Evolutionary conservation across 2,888 invertebrate genomes (phyloP).

Genomic region (Ophioninae sp.): DNA sequence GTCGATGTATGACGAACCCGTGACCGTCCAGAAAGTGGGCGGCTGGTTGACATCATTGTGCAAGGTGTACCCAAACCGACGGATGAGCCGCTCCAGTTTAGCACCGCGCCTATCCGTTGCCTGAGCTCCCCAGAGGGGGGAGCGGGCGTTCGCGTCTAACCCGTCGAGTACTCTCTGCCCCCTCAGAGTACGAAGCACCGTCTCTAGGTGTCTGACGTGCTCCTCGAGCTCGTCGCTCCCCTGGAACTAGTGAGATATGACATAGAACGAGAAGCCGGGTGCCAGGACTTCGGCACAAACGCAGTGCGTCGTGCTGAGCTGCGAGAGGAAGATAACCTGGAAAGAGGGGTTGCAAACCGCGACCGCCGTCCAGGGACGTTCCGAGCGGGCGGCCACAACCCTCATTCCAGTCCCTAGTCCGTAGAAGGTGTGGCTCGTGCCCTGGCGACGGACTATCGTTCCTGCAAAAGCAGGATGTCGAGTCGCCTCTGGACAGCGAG

Average conservation of each 20-base stretch:
- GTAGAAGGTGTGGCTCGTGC: slow-evolving; percentile 9
- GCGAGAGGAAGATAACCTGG: too few relatives aligned
- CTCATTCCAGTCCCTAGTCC: slow-evolving; percentile 27
- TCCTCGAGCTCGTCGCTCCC: slow-evolving; percentile 36
- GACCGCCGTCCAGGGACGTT: background rate
- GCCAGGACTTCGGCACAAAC: too few relatives aligned
- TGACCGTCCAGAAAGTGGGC: slow-evolving; percentile 44
- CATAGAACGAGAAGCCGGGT: slow-evolving; percentile 28
- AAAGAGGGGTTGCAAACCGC: too few relatives aligned
- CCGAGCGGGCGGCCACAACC: slow-evolving; percentile 10
- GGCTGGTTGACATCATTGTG: slow-evolving; percentile 30
- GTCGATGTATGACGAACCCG: slow-evolving; percentile 56
- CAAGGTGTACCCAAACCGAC: slow-evolving; percentile 10
- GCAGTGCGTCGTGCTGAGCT: too few relatives aligned
- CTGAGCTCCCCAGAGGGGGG: slow-evolving; percentile 37
- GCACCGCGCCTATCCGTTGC: slow-evolving; percentile 9
- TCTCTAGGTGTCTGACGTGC: slow-evolving; percentile 53
- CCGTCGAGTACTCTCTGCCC: slow-evolving; percentile 43
- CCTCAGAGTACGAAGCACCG: slow-evolving; percentile 41
- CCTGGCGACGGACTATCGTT: slow-evolving; percentile 39
- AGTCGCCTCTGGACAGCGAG: slow-evolving; percentile 24
- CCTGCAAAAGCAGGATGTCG: slow-evolving; percentile 59
- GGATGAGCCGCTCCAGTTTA: slow-evolving; percentile 36
- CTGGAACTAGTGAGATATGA: slow-evolving; percentile 56
- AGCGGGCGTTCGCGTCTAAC: slow-evolving; percentile 48